Conservation (phyloP, 2,797 vertebrate genomes). For the Coregonus ussuriensis region DNA sequence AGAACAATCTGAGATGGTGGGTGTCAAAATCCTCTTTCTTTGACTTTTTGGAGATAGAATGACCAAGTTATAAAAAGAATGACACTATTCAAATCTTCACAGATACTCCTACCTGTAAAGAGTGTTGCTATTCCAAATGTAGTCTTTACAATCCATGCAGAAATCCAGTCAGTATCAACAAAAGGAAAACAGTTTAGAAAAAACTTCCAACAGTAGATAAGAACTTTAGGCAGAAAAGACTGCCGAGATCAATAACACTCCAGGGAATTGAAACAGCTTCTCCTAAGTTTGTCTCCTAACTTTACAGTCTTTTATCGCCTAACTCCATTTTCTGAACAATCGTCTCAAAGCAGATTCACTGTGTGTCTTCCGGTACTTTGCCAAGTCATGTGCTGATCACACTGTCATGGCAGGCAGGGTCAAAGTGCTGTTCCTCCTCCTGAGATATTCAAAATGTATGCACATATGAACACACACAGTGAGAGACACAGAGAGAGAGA, state of each 20-base stretch:
- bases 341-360: background rate
- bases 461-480: too few species aligned
- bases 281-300: background rate
- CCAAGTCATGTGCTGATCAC: slow-evolving; percentile 65
- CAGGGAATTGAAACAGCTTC: background rate
- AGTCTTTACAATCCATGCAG: slow-evolving; percentile 23
- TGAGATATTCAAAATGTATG: slow-evolving; percentile 24
- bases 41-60: too few species aligned
- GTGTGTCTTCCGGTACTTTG: slow-evolving; percentile 16
- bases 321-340: background rate
- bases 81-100: background rate
- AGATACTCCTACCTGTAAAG: slow-evolving; percentile 43
- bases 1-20: too few species aligned
- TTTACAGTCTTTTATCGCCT: background rate
- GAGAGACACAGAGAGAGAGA: too few species aligned
- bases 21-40: too few species aligned
- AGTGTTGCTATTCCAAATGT: background rate
- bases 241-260: background rate
- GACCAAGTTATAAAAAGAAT: too few species aligned
- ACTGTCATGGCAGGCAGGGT: slow-evolving; percentile 48
- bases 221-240: too few species aligned
- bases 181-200: background rate
- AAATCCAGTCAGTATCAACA: slow-evolving; percentile 13
- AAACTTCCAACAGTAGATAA: background rate
- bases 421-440: slow-evolving; percentile 65